phyloP scores from a whole-genome alignment of 2,888 invertebrate species.

The Flexamia atlantica region DNA sequence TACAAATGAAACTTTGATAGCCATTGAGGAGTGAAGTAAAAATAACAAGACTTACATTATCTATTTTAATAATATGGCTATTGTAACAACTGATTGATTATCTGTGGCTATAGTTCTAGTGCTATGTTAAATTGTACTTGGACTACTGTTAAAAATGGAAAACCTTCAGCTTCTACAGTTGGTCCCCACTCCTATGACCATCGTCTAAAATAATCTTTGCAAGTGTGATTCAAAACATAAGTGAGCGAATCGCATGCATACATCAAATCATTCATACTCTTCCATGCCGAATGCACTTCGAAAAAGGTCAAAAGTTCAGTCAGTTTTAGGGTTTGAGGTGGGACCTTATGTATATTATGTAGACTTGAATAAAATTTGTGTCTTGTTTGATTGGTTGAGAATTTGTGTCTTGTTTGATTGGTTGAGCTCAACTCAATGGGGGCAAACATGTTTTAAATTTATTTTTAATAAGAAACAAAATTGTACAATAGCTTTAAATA shows the following conservation, averaged over 20 bases:
- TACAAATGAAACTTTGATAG: conserved; percentile 43
- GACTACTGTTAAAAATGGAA: conserved; percentile 17
- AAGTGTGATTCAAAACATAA: conserved; percentile 49
- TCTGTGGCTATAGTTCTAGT: not conserved
- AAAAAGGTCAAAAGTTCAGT: conserved; percentile 43
- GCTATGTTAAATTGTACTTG: conserved; percentile 4
- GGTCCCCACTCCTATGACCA: conserved; percentile 19
- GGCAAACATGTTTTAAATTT: too few species aligned
- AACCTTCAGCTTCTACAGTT: conserved; percentile 33
- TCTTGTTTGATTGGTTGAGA: too few species aligned
- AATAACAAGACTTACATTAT: conserved; percentile 23
- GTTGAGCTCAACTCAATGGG: too few species aligned
- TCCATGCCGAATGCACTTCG: conserved; percentile 29
- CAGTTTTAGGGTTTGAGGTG: conserved; percentile 45
- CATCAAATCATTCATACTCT: conserved; percentile 10
- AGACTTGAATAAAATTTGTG: too few species aligned
- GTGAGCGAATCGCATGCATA: conserved; percentile 32
- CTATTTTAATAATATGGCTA: conserved; percentile 42
- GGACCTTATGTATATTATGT: not conserved
- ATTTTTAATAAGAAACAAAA: too few species aligned
- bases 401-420: too few species aligned
- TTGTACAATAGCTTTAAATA: too few species aligned
- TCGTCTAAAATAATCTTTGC: conserved; percentile 35
- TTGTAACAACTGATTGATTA: conserved; percentile 1
- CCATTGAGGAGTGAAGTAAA: conserved; percentile 35